Percentiles rank a stretch among this genome's conserved stretches.
Evolutionary conservation across 1,140 invertebrate species (phyloP).

Genomic region (Cyrtorhinus lividipennis): DNA sequence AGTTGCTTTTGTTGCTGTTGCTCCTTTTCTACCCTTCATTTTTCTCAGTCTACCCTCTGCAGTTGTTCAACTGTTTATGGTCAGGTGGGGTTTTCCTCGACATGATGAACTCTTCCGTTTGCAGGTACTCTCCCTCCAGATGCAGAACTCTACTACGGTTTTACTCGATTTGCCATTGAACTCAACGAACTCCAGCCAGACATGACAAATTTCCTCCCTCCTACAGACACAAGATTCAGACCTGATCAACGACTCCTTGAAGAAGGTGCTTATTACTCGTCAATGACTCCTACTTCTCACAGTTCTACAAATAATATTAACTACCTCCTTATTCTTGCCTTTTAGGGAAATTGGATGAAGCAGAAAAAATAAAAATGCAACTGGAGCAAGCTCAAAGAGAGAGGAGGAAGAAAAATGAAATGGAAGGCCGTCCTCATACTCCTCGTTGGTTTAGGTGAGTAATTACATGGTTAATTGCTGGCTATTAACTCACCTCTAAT

Average conservation of each 20-base stretch:
- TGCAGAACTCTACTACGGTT: slow-evolving; percentile 67
- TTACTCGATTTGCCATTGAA: slow-evolving; percentile 72
- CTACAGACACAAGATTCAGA: slow-evolving; percentile 55
- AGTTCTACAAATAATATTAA: background rate
- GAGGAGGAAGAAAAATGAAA: slow-evolving; percentile 43
- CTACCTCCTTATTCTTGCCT: background rate
- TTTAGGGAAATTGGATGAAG: slow-evolving; percentile 43
- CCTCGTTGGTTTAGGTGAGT: slow-evolving; percentile 40
- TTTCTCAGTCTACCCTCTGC: background rate
- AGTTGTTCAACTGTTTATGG: too few relatives aligned
- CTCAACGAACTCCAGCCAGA: slow-evolving; percentile 62
- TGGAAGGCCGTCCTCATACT: slow-evolving; percentile 33
- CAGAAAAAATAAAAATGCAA: slow-evolving; percentile 52
- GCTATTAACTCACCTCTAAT: too few relatives aligned
- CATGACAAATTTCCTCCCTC: slow-evolving; percentile 43
- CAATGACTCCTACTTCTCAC: background rate
- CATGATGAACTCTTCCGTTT: too few relatives aligned
- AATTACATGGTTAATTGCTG: too few relatives aligned
- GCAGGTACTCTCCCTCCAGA: slow-evolving; percentile 60
- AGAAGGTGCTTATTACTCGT: slow-evolving; percentile 34
- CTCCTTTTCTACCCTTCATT: slow-evolving; percentile 14
- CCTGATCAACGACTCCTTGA: slow-evolving; percentile 41
- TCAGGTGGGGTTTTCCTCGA: too few relatives aligned
- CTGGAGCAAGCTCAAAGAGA: slow-evolving; percentile 55
- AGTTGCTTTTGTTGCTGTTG: too few relatives aligned